Conservation (phyloP, 1,140 invertebrate species). For the Armadillidium nasatum region DNA sequence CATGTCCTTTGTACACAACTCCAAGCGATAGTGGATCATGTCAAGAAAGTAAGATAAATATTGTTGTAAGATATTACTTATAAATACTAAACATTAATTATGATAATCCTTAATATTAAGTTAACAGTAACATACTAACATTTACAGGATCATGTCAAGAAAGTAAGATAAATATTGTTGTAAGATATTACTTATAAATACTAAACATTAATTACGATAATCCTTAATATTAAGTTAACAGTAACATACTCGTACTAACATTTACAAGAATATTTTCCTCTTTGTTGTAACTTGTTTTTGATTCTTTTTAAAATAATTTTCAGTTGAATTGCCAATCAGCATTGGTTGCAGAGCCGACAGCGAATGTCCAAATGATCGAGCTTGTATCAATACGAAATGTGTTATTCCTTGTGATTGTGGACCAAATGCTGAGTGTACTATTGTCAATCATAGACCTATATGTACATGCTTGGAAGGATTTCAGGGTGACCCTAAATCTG, state of each 20-base stretch:
- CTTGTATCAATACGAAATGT: slow-evolving; percentile 66
- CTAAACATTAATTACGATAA: too few species aligned
- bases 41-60: slow-evolving; percentile 38
- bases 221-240: too few species aligned
- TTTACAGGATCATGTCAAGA: slow-evolving; percentile 38
- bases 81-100: too few species aligned
- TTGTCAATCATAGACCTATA: slow-evolving; percentile 50
- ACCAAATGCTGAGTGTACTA: slow-evolving; percentile 61
- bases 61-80: too few species aligned
- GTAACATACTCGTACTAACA: too few species aligned
- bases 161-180: slow-evolving; percentile 34
- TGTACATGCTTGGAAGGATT: slow-evolving; percentile 49
- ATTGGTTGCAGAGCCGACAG: slow-evolving; percentile 64
- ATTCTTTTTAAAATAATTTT: background rate
- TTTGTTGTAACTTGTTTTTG: too few species aligned
- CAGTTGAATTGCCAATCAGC: slow-evolving; percentile 58
- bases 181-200: too few species aligned
- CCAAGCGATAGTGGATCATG: slow-evolving; percentile 33
- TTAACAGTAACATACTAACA: too few species aligned
- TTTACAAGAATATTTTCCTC: too few species aligned
- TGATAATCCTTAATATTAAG: too few species aligned
- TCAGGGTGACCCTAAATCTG: slow-evolving; percentile 48
- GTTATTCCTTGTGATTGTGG: slow-evolving; percentile 74
- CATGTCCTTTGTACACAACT: slow-evolving; percentile 47
- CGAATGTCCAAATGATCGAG: slow-evolving; percentile 66